Percentiles rank a stretch among this genome's conserved stretches.
These are phyloP conservation scores for Neotoma lepida DNA, from an alignment of 2,113 vertebrate genomes.

Conservation along the genomic window DNA sequence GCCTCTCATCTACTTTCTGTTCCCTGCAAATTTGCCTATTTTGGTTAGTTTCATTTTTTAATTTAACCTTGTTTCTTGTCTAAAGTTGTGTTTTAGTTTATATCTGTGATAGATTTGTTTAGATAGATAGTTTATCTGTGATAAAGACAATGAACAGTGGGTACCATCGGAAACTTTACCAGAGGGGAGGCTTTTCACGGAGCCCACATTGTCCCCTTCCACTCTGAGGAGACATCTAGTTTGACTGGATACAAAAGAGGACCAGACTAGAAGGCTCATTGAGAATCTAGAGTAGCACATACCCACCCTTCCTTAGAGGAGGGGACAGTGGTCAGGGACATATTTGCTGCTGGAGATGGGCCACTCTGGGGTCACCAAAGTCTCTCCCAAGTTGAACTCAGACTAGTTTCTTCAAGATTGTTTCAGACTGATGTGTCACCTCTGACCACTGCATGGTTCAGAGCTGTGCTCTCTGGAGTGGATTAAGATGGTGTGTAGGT, in stretches of 20 bases:
- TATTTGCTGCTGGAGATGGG: background rate
- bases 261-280: background rate
- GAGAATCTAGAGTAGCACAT: background rate
- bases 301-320: background rate
- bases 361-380: background rate
- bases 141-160: background rate
- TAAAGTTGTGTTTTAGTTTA: background rate
- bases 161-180: background rate
- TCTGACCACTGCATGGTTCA: background rate
- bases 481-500: background rate
- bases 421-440: background rate
- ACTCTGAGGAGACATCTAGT: background rate
- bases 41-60: background rate
- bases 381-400: background rate
- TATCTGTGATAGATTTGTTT: background rate
- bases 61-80: conserved; percentile 1
- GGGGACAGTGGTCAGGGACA: too few relatives aligned
- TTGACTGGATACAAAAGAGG: too few relatives aligned
- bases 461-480: too few relatives aligned
- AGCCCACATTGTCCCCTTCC: too few relatives aligned
- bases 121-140: too few relatives aligned
- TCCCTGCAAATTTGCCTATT: background rate
- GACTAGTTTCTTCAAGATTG: background rate
- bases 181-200: background rate
- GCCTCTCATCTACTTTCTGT: background rate